Evolutionary conservation across 1,140 invertebrate species (phyloP).

Genomic region (Andricus grossulariae): DNA sequence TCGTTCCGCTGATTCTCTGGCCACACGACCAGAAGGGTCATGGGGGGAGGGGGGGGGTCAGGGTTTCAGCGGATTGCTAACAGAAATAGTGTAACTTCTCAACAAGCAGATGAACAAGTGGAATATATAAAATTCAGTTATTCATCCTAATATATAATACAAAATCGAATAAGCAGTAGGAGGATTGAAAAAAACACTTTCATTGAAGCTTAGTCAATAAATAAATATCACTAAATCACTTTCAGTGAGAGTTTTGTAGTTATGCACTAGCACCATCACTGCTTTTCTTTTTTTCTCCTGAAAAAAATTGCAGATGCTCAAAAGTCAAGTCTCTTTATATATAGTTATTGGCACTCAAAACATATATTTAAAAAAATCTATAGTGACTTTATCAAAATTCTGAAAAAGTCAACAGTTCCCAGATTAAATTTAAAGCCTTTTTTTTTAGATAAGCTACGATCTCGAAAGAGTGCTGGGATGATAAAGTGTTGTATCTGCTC

Average conservation of each 20-base stretch:
- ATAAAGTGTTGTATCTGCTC: conserved; percentile 70
- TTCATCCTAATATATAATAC: neutral
- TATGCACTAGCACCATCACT: neutral
- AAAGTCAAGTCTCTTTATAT: neutral
- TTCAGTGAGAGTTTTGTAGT: neutral
- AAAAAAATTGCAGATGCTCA: neutral
- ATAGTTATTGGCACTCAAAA: conserved; percentile 12
- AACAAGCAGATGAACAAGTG: too few relatives aligned
- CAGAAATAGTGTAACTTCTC: too few relatives aligned
- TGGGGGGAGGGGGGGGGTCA: too few relatives aligned
- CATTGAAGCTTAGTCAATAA: neutral
- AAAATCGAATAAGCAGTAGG: neutral
- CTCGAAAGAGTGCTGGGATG: conserved; percentile 72
- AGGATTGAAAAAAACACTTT: conserved; percentile 12
- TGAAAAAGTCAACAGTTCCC: neutral
- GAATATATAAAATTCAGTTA: too few relatives aligned
- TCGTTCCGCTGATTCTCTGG: too few relatives aligned
- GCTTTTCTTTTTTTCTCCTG: neutral
- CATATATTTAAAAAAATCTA: neutral
- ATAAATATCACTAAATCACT: conserved; percentile 21
- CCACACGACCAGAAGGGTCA: too few relatives aligned
- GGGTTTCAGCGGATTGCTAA: too few relatives aligned
- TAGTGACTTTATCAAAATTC: neutral
- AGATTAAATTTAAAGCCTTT: neutral
- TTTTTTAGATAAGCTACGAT: conserved; percentile 48